phyloP scores from a whole-genome alignment of 2,888 invertebrate species.

The Abscondita cerata region DNA sequence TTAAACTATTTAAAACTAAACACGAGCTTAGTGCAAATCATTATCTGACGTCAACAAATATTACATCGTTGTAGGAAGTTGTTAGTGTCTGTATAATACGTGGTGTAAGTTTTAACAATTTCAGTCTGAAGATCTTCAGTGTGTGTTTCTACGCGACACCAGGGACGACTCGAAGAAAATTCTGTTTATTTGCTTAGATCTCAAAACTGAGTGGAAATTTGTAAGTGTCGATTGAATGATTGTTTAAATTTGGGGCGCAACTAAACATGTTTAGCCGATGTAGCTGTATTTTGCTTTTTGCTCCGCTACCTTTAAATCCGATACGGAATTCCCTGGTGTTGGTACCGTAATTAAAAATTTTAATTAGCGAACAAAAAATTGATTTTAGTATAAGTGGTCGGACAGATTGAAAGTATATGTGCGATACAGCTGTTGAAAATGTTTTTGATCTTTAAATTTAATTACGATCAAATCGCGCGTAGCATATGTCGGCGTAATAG shows the following conservation, averaged over 20 bases:
- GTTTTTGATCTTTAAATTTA: slow-evolving; percentile 3
- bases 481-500: slow-evolving; percentile 25
- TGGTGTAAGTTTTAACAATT: slow-evolving; percentile 28
- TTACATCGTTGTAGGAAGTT: slow-evolving; percentile 32
- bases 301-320: too few relatives aligned
- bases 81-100: slow-evolving; percentile 34
- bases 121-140: slow-evolving; percentile 12
- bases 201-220: too few relatives aligned
- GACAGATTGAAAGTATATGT: not conserved
- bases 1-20: not conserved
- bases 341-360: too few relatives aligned
- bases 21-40: slow-evolving; percentile 27
- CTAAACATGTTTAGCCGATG: too few relatives aligned
- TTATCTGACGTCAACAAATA: slow-evolving; percentile 33
- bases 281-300: too few relatives aligned
- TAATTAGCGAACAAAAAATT: too few relatives aligned
- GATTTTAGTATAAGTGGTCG: too few relatives aligned
- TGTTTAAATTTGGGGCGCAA: too few relatives aligned
- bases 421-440: slow-evolving; percentile 5
- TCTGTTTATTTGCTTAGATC: too few relatives aligned
- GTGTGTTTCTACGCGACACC: not conserved
- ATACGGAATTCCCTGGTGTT: too few relatives aligned
- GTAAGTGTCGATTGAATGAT: too few relatives aligned
- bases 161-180: too few relatives aligned
- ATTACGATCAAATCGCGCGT: slow-evolving; percentile 10